A percentile compares a stretch with the other conserved stretches of the same genome.
These are phyloP conservation scores for Sebastes trivittatus DNA, from an alignment of 2,797 vertebrate species.

Conservation along the genomic window DNA sequence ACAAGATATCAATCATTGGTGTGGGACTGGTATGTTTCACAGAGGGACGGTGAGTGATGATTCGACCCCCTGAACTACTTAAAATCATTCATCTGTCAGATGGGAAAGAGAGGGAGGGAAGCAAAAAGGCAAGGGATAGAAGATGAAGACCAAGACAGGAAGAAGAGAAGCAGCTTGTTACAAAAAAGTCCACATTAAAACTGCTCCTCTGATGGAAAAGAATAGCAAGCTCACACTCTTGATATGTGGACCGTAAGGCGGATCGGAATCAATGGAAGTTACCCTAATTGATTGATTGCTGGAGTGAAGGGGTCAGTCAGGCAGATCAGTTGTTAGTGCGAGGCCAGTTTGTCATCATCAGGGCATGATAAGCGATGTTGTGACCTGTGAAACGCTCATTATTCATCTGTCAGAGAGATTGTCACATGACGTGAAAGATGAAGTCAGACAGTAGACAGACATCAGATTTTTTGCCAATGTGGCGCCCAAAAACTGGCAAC, in stretches of 20 bases:
- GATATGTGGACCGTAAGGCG: conserved; percentile 2
- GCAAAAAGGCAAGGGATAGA: not conserved
- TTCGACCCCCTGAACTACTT: conserved; percentile 32
- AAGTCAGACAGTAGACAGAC: conserved; percentile 7
- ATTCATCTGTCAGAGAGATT: conserved; percentile 37
- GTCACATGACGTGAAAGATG: conserved; percentile 31
- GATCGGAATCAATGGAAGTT: conserved; percentile 48
- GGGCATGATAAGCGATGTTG: conserved; percentile 28
- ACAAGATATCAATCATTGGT: conserved; percentile 54
- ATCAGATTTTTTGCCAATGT: not conserved
- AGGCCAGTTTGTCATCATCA: conserved; percentile 67
- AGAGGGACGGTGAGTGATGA: conserved; percentile 45
- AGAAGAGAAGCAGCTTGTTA: not conserved
- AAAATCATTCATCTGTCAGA: conserved; percentile 35
- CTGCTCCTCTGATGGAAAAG: conserved; percentile 3
- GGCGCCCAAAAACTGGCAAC: not conserved
- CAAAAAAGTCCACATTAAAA: conserved; percentile 1
- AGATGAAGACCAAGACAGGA: not conserved
- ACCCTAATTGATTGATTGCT: conserved; percentile 55
- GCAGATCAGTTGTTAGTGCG: conserved; percentile 21
- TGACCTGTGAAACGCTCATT: conserved; percentile 52
- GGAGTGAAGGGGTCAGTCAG: conserved; percentile 8
- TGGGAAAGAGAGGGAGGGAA: not conserved
- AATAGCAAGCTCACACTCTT: conserved; percentile 1
- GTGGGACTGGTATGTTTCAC: conserved; percentile 19